Evolutionary conservation across 2,888 invertebrate species (phyloP).

Genomic region (Pyrrhosoma nymphula): DNA sequence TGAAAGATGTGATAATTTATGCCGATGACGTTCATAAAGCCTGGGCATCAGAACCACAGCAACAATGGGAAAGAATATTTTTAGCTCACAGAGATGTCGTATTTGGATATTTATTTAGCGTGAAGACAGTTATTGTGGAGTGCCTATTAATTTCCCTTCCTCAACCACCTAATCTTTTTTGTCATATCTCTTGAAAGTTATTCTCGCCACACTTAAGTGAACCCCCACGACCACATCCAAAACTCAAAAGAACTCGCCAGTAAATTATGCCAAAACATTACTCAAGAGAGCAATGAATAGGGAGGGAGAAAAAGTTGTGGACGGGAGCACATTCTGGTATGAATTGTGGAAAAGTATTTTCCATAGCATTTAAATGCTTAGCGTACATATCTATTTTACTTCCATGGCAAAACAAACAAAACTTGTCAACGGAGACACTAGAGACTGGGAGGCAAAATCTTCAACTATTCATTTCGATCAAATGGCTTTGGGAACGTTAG

Average conservation of each 20-base stretch:
- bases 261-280: neutral
- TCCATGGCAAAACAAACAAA: neutral
- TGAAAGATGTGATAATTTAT: neutral
- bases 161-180: neutral
- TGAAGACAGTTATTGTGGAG: neutral
- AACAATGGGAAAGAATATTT: neutral
- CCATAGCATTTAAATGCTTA: no score
- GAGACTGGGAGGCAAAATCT: no score
- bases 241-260: neutral
- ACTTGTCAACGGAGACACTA: neutral
- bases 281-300: neutral
- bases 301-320: neutral
- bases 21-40: neutral
- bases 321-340: neutral
- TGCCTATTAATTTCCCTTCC: neutral
- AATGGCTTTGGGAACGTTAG: no score
- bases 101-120: constrained; percentile 6
- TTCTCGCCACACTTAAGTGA: neutral
- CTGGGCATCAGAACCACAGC: neutral
- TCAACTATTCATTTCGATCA: no score
- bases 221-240: neutral
- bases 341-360: neutral
- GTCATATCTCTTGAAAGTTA: neutral
- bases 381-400: no score
- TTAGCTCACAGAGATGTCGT: neutral